Base-by-base conservation (phyloP, 2,797 vertebrate species). In the Oreochromis mossambicus region DNA sequence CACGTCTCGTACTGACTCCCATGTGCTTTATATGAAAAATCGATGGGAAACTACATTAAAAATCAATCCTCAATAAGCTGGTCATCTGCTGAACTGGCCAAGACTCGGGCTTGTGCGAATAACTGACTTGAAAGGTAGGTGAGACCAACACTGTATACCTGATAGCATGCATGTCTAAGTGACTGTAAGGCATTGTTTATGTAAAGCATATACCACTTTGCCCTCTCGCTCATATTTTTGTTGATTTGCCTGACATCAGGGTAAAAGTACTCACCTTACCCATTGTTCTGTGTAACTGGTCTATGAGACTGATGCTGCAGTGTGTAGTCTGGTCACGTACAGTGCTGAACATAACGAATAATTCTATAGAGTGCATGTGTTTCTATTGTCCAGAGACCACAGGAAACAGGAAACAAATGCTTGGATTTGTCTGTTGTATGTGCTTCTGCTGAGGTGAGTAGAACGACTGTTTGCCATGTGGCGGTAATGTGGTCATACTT, bases 1-100 rank as follows among this genome's bases (percentile, higher is more conserved):
- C 29, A 10, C 3, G 14, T 50, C 54, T 50, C 14, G 19, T 32
- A 4, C 36, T 26, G 58, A 46, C 51, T 38, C 58, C 2, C 46
- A 15, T 78, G 52, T 77, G 82, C 51, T 81, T 43, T 51, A 13
- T 43, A 56, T 81, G 24, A 70, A 48, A 80, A 83, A 83, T 85
- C 21, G 61, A 56, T 36, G 15, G 34, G 51, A 58, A 84, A 87
- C 58, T 24, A 1, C 32, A 63, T 83, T 75, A 15, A 79, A 66
- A 68, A 82, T 78, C 29, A 84, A 79, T 78, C 11, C 29, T 50
- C 36, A 43, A 84, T 88, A 19, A 78, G 80, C 41, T 83, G 26
- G 8, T 66, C 6, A 63, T 83, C 68, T 68, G 19, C 52, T 79
- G 43, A 81, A 32, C 34, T 56, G 17, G 13, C 48, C 66, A 10